These are phyloP conservation scores for Thyatira batis DNA, from an alignment of 2,888 invertebrate species.

Conservation along the genomic window DNA sequence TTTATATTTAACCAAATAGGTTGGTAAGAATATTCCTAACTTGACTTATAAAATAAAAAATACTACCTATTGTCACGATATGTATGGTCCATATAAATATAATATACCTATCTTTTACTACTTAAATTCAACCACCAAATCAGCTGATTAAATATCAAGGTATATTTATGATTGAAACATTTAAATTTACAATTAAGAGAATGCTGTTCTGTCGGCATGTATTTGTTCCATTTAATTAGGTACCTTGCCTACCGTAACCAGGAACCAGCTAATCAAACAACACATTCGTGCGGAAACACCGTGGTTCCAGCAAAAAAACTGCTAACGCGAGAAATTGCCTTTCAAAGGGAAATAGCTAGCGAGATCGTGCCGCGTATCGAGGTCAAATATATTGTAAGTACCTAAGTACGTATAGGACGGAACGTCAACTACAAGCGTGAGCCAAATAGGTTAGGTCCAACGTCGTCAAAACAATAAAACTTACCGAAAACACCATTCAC, in stretches of 20 bases:
- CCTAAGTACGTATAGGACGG: constrained; percentile 12
- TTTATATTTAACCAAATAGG: too few species aligned
- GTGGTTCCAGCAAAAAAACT: constrained; percentile 47
- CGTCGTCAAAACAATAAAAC: constrained; percentile 61
- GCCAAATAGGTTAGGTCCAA: constrained; percentile 56
- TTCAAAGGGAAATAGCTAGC: constrained; percentile 55
- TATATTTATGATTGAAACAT: too few species aligned
- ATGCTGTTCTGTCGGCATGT: not conserved
- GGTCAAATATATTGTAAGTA: constrained; percentile 50
- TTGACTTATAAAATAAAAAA: too few species aligned
- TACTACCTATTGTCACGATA: not conserved
- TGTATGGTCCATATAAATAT: too few species aligned
- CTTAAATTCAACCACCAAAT: too few species aligned
- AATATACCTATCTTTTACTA: too few species aligned
- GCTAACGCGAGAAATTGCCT: constrained; percentile 54
- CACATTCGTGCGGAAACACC: constrained; percentile 47
- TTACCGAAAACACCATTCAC: constrained; percentile 70
- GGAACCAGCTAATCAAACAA: constrained; percentile 41
- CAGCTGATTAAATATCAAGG: too few species aligned
- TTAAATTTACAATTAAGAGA: not conserved
- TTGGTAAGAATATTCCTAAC: too few species aligned
- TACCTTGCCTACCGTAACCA: not conserved
- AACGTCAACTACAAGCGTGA: constrained; percentile 47
- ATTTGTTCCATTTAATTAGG: not conserved
- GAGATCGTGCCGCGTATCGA: constrained; percentile 54